phyloP scores from a whole-genome alignment of 2,797 vertebrate genomes.

The Podarcis siculus region DNA sequence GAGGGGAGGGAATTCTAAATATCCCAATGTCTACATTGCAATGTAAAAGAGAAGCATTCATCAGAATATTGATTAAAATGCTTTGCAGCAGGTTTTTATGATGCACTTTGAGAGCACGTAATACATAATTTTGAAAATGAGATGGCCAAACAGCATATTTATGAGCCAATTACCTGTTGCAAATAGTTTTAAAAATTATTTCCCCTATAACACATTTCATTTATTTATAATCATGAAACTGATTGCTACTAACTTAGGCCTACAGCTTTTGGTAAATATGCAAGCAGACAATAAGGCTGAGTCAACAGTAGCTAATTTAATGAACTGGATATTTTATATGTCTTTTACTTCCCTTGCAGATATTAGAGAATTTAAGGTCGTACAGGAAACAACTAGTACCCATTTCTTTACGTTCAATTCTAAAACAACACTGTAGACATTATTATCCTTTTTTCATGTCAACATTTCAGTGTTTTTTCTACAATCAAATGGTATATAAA shows the following conservation, averaged over 20 bases:
- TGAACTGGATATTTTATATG: neutral
- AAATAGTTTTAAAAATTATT: slow-evolving; percentile 62
- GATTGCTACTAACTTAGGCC: neutral
- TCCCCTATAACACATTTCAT: slow-evolving; percentile 9
- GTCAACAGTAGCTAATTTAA: neutral
- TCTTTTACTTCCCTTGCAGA: neutral
- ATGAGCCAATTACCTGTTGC: slow-evolving; percentile 49
- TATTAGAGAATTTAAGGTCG: neutral
- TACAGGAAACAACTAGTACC: neutral
- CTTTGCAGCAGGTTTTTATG: neutral
- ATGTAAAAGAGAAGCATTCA: neutral
- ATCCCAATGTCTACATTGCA: neutral
- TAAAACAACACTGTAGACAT: neutral
- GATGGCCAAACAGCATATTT: slow-evolving; percentile 18
- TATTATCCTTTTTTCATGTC: neutral
- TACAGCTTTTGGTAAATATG: neutral
- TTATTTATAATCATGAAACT: slow-evolving; percentile 31
- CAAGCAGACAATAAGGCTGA: neutral
- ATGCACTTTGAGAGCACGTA: neutral
- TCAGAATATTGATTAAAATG: neutral
- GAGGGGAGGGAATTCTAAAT: neutral
- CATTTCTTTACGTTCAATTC: neutral
- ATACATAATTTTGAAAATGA: slow-evolving; percentile 11
- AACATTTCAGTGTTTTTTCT: no score
- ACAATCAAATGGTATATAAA: no score